Evolutionary conservation across 2,797 vertebrate species (phyloP), one percentile per base, ranked within the genome.

Genomic region (Betta splendens): DNA sequence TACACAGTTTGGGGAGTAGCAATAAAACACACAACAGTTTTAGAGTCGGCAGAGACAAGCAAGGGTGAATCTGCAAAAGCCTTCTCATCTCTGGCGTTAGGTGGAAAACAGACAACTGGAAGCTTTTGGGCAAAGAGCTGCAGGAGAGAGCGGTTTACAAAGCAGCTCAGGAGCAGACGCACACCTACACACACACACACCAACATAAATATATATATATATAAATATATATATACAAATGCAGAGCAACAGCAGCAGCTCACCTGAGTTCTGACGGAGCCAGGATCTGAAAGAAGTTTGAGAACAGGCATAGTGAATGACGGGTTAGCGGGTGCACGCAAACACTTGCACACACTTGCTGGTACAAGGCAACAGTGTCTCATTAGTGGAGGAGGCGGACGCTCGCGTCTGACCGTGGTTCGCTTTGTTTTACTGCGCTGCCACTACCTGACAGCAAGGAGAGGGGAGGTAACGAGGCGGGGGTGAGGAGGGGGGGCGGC

Each of bases 251-350:
- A 40, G 57, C 56, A 31, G 64, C 49, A 31, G 76, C 96, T 97
- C 92, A 98, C 97, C 95, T 95, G 94, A 2, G 91, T 84, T 88
- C 92, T 95, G 88, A 92, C 72, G 72, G 87, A 92, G 70, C 91
- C 91, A 0, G 92, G 90, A 81, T 98, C 96, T 98, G 95, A 94
- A 98, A 98, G 84, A 85, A 94, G 94, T 85, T 94, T 93, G 89
- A 95, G 94, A 93, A 95, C 90, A 75, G 93, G 94, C 94, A 96
- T 95, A 76, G 93, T 94, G 93, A 93, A 84, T 81, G 70, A 80
- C 69, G 59, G 86, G 81, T 81, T 82, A 72, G 85, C 37, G 36
- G 81, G 75, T 58, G 79, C 75, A 83, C 69, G 69, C 72, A 82
- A 84, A 85, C 84, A 82, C 77, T 79, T 64, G 81, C 81, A 80